Evolutionary conservation across 2,113 vertebrate genomes (phyloP).

Genomic region (Chionomys nivalis): DNA sequence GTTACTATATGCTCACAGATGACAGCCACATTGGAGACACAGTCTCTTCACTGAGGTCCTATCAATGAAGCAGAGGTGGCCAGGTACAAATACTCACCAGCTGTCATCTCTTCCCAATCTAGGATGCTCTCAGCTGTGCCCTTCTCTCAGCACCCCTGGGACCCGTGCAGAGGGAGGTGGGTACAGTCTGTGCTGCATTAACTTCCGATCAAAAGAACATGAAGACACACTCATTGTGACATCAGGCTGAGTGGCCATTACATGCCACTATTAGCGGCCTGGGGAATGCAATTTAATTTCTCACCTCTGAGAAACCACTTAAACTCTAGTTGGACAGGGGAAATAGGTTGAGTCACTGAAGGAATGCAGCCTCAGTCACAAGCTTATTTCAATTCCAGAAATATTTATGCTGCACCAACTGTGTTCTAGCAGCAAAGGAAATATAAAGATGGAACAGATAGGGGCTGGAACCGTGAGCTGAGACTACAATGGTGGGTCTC

Average conservation of each 20-base stretch:
- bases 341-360: not conserved
- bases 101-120: not conserved
- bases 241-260: not conserved
- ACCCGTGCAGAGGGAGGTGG: not conserved
- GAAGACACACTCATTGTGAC: not conserved
- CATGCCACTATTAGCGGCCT: rapidly evolving
- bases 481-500: not conserved
- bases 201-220: not conserved
- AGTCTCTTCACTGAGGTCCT: not conserved
- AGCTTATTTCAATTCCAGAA: constrained; percentile 44
- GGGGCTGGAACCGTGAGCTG: too few relatives aligned
- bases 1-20: not conserved
- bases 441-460: not conserved
- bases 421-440: not conserved
- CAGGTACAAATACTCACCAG: not conserved
- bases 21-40: not conserved
- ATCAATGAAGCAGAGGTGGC: not conserved
- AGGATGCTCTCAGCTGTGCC: not conserved
- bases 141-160: not conserved
- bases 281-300: not conserved
- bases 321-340: not conserved
- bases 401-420: not conserved
- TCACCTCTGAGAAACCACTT: not conserved
- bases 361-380: not conserved
- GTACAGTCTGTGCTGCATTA: not conserved